Conservation (phyloP, 1,140 invertebrate genomes). For the Globodera ellingtonae region DNA sequence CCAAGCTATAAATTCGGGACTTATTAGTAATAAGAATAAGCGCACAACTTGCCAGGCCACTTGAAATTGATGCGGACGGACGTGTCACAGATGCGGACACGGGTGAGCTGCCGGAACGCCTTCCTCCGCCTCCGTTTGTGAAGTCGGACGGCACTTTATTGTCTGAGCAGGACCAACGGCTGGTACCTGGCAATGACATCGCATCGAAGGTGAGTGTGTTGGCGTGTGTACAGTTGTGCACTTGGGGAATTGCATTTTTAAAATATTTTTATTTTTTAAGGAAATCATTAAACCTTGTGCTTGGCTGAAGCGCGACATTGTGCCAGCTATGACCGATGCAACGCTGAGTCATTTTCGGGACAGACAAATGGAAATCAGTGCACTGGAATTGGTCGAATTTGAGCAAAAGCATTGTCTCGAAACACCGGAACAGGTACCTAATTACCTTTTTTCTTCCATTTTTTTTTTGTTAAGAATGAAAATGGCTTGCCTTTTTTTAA, state of each 20-base stretch:
- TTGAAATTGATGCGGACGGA: conserved; percentile 31
- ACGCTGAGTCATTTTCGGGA: not conserved
- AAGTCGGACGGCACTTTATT: conserved; percentile 22
- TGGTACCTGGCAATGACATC: conserved; percentile 38
- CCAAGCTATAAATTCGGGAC: too few species aligned
- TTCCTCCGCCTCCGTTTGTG: conserved; percentile 34
- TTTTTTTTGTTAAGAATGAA: not conserved
- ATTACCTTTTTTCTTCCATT: not conserved
- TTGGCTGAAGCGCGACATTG: conserved; percentile 30
- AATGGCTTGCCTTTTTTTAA: not conserved
- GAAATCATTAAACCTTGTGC: conserved; percentile 16
- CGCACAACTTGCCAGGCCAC: conserved; percentile 4
- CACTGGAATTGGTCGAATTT: conserved; percentile 18
- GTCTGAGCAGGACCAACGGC: conserved; percentile 26
- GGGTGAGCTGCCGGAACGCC: conserved; percentile 28
- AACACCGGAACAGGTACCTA: not conserved
- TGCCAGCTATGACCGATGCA: conserved; percentile 9
- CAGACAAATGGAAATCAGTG: conserved; percentile 13
- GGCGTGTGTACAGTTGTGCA: not conserved
- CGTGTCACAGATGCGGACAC: conserved; percentile 37
- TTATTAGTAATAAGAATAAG: too few species aligned
- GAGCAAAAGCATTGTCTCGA: not conserved
- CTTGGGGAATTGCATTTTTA: too few species aligned
- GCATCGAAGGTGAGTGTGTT: not conserved
- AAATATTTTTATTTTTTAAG: not conserved